These are phyloP conservation scores for Lepas anatifera DNA, from an alignment of 2,888 invertebrate species.

Conservation along the genomic window DNA sequence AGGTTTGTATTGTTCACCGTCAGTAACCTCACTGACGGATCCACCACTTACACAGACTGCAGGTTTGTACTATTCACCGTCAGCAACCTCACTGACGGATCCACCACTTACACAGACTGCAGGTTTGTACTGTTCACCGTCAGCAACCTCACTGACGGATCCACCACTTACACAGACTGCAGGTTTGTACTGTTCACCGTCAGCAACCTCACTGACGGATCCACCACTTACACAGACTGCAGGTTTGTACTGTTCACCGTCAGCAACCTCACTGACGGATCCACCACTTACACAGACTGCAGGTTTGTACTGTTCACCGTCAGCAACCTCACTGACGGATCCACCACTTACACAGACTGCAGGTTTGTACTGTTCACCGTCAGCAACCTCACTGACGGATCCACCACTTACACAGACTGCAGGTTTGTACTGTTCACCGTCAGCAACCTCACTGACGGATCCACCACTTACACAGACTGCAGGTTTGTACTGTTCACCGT, in stretches of 20 bases:
- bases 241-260: background rate
- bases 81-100: too few relatives aligned
- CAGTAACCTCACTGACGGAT: too few relatives aligned
- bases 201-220: background rate
- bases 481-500: background rate
- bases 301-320: too few relatives aligned
- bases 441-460: too few relatives aligned
- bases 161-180: background rate
- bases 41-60: background rate
- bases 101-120: background rate
- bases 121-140: background rate
- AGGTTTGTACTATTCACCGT: background rate
- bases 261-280: too few relatives aligned
- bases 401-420: conserved; percentile 15
- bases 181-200: background rate
- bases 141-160: too few relatives aligned
- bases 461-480: too few relatives aligned
- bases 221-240: background rate
- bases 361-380: conserved; percentile 15
- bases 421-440: conserved; percentile 17
- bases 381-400: background rate
- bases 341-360: too few relatives aligned
- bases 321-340: too few relatives aligned
- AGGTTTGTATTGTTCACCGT: conserved; percentile 15
- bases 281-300: too few relatives aligned